Evolutionary conservation across 2,113 vertebrate genomes (phyloP).

Genomic region (Nannobrachium achirus): DNA sequence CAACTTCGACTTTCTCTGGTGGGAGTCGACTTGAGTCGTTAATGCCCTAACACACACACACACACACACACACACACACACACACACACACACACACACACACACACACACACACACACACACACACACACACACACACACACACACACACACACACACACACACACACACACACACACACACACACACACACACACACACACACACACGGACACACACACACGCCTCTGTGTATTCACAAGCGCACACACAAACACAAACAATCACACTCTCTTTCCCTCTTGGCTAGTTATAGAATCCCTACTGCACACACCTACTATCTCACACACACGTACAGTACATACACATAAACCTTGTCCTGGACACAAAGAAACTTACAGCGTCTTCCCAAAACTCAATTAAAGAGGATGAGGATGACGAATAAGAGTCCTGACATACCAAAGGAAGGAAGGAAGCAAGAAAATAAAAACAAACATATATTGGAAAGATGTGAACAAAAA

Average conservation of each 20-base stretch:
- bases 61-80: too few species aligned
- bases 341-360: constrained; percentile 24
- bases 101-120: too few species aligned
- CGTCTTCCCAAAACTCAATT: constrained; percentile 97
- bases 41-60: too few species aligned
- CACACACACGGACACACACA: constrained; percentile 4
- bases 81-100: too few species aligned
- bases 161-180: too few species aligned
- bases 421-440: constrained; percentile 91
- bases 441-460: constrained; percentile 84
- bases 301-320: constrained; percentile 34
- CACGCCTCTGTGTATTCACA: too few species aligned
- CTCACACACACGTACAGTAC: constrained; percentile 22
- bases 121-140: background rate
- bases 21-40: too few species aligned
- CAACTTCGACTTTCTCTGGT: too few species aligned
- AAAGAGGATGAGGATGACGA: constrained; percentile 95
- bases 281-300: constrained; percentile 5
- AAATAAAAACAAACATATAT: constrained; percentile 78
- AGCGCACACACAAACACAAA: background rate
- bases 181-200: background rate
- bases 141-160: constrained; percentile 20
- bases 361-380: constrained; percentile 82
- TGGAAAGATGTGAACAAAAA: constrained; percentile 43
- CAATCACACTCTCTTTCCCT: constrained; percentile 1